Evolutionary conservation across 2,888 invertebrate species (phyloP).

Genomic region (Lissonota sp.): DNA sequence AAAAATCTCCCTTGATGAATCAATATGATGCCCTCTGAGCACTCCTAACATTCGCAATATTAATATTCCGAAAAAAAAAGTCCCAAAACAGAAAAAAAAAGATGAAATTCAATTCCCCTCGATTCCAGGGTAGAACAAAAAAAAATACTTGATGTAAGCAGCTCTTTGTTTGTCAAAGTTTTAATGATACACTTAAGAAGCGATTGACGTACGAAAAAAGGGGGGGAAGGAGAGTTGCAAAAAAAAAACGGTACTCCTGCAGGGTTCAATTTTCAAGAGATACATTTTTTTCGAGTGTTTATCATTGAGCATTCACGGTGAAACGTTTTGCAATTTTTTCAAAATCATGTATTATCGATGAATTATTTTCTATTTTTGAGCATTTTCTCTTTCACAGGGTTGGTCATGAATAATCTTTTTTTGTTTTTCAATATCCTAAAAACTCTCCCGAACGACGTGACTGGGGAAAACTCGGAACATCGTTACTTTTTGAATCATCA

Average conservation of each 20-base stretch:
- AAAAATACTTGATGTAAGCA: conserved; percentile 78
- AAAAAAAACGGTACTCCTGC: conserved; percentile 40
- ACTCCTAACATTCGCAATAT: conserved; percentile 55
- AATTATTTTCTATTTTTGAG: background rate
- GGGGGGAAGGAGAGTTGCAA: conserved; percentile 1
- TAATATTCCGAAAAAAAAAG: conserved; percentile 29
- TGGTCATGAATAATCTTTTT: too few species aligned
- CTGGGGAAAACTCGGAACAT: conserved; percentile 32
- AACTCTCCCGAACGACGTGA: too few species aligned
- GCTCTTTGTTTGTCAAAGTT: conserved; percentile 79
- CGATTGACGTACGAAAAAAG: conserved; percentile 27
- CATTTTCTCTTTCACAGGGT: too few species aligned
- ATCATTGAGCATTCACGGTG: conserved; percentile 12
- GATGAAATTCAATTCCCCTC: conserved; percentile 66
- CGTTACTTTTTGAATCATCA: conserved; percentile 56
- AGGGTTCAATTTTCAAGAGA: conserved; percentile 46
- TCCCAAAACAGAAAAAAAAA: conserved; percentile 48
- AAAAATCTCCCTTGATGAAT: conserved; percentile 9
- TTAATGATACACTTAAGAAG: conserved; percentile 71
- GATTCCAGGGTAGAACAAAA: conserved; percentile 78
- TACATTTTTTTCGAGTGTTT: conserved; percentile 37
- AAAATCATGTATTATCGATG: conserved; percentile 33
- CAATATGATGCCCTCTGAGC: conserved; percentile 38
- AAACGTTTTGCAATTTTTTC: conserved; percentile 19
- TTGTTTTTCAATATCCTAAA: too few species aligned